Conservation (phyloP, 2,797 vertebrate genomes). For the Oophaga sylvatica region DNA sequence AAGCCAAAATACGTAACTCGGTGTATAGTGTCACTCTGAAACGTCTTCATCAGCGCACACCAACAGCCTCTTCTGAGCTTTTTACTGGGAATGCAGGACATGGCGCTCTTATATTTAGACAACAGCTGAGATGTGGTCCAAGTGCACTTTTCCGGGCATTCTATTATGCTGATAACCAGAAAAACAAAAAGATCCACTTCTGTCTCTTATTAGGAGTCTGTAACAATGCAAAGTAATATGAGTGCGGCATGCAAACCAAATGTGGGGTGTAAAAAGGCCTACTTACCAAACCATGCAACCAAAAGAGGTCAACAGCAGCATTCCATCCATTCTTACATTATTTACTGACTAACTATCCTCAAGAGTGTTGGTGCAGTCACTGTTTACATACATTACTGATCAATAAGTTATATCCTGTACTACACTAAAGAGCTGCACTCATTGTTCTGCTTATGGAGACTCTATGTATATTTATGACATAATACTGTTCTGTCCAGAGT, state of each 20-base stretch:
- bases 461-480: no score
- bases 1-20: neutral
- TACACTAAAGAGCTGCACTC: neutral
- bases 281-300: no score
- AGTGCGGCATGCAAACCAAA: neutral
- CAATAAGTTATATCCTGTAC: neutral
- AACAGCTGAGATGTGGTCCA: constrained; percentile 7
- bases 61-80: neutral
- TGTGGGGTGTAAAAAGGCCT: no score
- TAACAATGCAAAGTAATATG: neutral
- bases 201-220: neutral
- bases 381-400: no score
- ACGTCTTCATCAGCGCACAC: constrained; percentile 35
- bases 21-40: neutral
- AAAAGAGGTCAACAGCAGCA: neutral
- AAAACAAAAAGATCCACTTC: constrained; percentile 19
- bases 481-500: no score
- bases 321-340: neutral
- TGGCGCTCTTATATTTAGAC: constrained; percentile 23
- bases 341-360: neutral
- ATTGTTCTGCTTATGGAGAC: neutral
- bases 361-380: neutral
- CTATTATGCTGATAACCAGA: neutral
- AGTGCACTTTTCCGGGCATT: neutral
- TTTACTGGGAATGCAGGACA: neutral